These are phyloP conservation scores for Paguma larvata DNA, from an alignment of 2,797 vertebrate species.

Conservation along the genomic window DNA sequence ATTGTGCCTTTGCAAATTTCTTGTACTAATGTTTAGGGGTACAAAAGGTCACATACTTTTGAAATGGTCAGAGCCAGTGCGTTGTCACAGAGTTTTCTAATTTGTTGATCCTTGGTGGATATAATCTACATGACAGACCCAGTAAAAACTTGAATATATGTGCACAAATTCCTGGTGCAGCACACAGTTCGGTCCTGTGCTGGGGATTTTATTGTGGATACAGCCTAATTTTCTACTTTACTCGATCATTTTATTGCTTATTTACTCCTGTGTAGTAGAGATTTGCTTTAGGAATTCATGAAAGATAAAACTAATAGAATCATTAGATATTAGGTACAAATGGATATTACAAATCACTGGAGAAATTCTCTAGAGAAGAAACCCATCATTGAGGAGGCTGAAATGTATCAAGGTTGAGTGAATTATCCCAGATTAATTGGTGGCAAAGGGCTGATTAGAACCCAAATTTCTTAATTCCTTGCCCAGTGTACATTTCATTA, in stretches of 20 bases:
- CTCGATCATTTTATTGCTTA: not conserved
- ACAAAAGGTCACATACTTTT: not conserved
- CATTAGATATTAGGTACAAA: not conserved
- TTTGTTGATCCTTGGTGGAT: not conserved
- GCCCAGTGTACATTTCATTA: not conserved
- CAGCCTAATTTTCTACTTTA: not conserved
- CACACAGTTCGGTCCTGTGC: not conserved
- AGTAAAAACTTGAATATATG: not conserved
- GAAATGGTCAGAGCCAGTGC: not conserved
- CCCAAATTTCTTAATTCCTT: not conserved
- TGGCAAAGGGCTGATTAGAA: not conserved
- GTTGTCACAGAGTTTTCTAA: not conserved
- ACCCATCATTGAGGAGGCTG: not conserved
- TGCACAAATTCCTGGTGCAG: not conserved
- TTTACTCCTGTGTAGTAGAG: not conserved
- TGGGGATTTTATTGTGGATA: not conserved
- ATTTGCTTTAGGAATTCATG: conserved; percentile 38
- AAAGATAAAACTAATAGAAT: conserved; percentile 52
- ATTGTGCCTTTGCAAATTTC: not conserved
- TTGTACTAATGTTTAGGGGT: not conserved
- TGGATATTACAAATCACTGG: not conserved
- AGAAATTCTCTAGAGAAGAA: conserved; percentile 36
- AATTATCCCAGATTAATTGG: not conserved
- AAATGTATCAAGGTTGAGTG: conserved; percentile 19
- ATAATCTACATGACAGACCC: not conserved